These are phyloP conservation scores for Mus minutoides DNA, from an alignment of 2,797 vertebrate genomes.

Conservation along the genomic window DNA sequence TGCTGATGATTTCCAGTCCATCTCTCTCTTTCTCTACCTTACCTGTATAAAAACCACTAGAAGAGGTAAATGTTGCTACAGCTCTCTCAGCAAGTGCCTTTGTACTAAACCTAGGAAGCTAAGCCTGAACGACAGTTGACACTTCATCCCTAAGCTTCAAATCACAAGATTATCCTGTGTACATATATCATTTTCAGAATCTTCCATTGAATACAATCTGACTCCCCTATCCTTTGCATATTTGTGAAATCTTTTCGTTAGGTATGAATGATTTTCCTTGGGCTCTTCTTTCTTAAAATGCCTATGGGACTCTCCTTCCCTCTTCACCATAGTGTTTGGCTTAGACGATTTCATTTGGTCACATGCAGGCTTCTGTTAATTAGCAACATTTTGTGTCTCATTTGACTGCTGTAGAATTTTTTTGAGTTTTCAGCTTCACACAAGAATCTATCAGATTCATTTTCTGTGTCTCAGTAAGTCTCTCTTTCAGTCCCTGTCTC, in stretches of 20 bases:
- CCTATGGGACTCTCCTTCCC: background rate
- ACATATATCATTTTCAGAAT: constrained; percentile 13
- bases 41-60: background rate
- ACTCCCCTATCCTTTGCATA: background rate
- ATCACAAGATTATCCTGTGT: constrained; percentile 37
- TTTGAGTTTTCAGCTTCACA: constrained; percentile 49
- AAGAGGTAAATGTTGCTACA: background rate
- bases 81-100: background rate
- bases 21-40: background rate
- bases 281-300: background rate
- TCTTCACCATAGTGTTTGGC: background rate
- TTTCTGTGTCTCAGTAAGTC: background rate
- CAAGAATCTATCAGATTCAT: background rate
- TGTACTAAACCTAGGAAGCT: constrained; percentile 7
- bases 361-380: background rate
- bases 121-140: background rate
- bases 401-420: background rate
- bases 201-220: constrained; percentile 4
- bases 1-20: background rate
- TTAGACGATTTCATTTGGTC: background rate
- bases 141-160: constrained; percentile 45
- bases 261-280: constrained; percentile 2
- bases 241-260: constrained; percentile 44
- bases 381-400: background rate
- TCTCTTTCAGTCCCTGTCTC: background rate